Base-by-base conservation (phyloP, 1,140 invertebrate genomes). In the Drosophila triauraria region DNA sequence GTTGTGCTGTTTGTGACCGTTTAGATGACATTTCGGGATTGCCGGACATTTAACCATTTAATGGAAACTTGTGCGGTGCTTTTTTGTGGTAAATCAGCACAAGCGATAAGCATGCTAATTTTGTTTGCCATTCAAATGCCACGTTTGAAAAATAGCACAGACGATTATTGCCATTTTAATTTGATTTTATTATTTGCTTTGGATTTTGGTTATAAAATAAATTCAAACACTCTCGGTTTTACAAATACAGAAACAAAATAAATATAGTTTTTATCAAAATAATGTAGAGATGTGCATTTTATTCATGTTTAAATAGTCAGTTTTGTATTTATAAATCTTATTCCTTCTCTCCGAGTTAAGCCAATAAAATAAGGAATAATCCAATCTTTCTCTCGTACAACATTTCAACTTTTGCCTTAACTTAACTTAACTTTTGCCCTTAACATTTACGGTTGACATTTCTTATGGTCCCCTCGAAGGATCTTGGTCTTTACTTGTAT, bases 11-110 rank as follows among this genome's bases (percentile, higher is more conserved):
- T 59, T 48, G 20, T 40, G 53, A 56, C 35, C 53, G 35, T 40
- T 56, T 40, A 56, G 47, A 56, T 57, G 50, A 64, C 72, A 54
- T 62, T 75, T 75, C 20, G 51, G 27, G 35, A 59, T 71, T 71
- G 27, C 17, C 23, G 44, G 65, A 50, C 53, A 20, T 44, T 25
- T 13, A 17, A 17, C 12, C 15, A 25, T 59, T 59, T 38, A 43
- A 40, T 50, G 35, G 53, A 13, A n/a, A 25, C 44, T 71, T 67
- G 23, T 48, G 63, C 8, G 25, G 42, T 64, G 15, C 20, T 20
- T 17, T 68, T 59, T 40, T 71, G 50, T 32, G 64, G 43, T 48
- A 42, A 12, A 43, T 70, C 25, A 69, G 40, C 13, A 40, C 10
- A 4, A 20, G 10, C 32, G 15, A 58, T 65, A 32, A 40, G 6